phyloP scores from a whole-genome alignment of 2,797 vertebrate species.

The Heterohyrax brucei region DNA sequence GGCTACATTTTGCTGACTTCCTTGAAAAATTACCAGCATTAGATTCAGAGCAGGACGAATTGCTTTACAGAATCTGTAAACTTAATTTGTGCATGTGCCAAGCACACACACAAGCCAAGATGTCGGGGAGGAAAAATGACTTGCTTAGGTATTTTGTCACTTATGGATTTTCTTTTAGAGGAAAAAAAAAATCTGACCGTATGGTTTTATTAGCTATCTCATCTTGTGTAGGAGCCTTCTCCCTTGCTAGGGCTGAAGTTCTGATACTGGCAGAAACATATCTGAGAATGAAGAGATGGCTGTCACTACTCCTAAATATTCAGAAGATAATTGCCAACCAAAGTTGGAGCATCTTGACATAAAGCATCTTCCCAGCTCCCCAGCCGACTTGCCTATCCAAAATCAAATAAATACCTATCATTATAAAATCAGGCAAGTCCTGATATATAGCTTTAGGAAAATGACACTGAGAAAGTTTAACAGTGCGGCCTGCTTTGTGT shows the following conservation, averaged over 20 bases:
- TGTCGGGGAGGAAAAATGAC: constrained; percentile 78
- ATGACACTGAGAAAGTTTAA: constrained; percentile 17
- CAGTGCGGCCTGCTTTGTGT: constrained; percentile 56
- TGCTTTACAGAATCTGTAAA: constrained; percentile 90
- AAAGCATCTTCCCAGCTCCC: constrained; percentile 60
- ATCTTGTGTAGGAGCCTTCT: constrained; percentile 66
- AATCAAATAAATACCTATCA: constrained; percentile 69
- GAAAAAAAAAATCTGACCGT: constrained; percentile 69
- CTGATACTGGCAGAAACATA: constrained; percentile 71
- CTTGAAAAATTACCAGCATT: constrained; percentile 90
- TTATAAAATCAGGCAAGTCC: constrained; percentile 70
- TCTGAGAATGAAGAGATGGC: constrained; percentile 76
- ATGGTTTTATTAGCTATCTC: constrained; percentile 81
- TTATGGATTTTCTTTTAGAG: constrained; percentile 82
- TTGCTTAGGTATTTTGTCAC: constrained; percentile 81
- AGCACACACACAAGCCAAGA: constrained; percentile 81
- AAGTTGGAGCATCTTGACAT: constrained; percentile 77
- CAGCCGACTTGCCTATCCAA: constrained; percentile 69
- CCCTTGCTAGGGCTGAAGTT: constrained; percentile 33
- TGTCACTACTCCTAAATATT: constrained; percentile 78
- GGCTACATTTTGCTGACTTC: constrained; percentile 89
- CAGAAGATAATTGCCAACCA: constrained; percentile 81
- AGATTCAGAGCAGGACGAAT: constrained; percentile 89
- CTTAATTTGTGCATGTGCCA: constrained; percentile 89
- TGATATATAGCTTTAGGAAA: constrained; percentile 35